Percentiles rank a stretch among this genome's conserved stretches.
These are phyloP conservation scores for Scolanthus callimorphus DNA, from an alignment of 92 coral and sea anemone species.

Conservation along the genomic window DNA sequence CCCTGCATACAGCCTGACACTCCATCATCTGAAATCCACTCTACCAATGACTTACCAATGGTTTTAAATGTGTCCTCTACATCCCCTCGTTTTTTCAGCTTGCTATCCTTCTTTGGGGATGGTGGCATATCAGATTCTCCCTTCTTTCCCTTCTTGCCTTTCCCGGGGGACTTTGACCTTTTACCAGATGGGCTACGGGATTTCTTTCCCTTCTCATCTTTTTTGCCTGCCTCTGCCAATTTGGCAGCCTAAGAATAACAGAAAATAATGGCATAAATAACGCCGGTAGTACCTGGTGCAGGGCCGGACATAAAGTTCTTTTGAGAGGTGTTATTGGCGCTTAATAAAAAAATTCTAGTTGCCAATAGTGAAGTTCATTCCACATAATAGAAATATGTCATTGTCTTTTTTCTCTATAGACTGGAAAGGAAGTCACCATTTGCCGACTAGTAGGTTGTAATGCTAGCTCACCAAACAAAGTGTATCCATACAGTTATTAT, in stretches of 20 bases:
- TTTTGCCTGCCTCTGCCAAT: slow-evolving; percentile 78
- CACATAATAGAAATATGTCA: not conserved
- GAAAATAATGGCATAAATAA: no score
- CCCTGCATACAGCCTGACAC: no score
- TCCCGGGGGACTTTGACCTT: slow-evolving; percentile 93
- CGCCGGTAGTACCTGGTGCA: no score
- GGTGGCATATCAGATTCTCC: slow-evolving; percentile 82
- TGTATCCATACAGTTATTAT: no score
- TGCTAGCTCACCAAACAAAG: no score
- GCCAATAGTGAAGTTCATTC: not conserved
- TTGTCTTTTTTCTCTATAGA: not conserved
- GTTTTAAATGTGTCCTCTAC: slow-evolving; percentile 94
- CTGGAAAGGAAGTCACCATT: not conserved
- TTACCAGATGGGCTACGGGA: slow-evolving; percentile 87
- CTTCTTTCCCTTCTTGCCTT: slow-evolving; percentile 72
- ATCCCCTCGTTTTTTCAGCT: slow-evolving; percentile 91
- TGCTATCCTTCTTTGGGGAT: slow-evolving; percentile 94
- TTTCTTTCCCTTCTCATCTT: slow-evolving; percentile 74
- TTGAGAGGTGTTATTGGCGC: no score
- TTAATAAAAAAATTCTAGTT: no score
- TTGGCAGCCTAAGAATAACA: slow-evolving; percentile 75
- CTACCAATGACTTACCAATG: slow-evolving; percentile 46
- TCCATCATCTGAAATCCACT: no score
- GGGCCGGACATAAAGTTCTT: no score
- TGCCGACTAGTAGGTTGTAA: not conserved